These are phyloP conservation scores for Oxystoma pomonae DNA, from an alignment of 2,888 invertebrate species.

Conservation along the genomic window DNA sequence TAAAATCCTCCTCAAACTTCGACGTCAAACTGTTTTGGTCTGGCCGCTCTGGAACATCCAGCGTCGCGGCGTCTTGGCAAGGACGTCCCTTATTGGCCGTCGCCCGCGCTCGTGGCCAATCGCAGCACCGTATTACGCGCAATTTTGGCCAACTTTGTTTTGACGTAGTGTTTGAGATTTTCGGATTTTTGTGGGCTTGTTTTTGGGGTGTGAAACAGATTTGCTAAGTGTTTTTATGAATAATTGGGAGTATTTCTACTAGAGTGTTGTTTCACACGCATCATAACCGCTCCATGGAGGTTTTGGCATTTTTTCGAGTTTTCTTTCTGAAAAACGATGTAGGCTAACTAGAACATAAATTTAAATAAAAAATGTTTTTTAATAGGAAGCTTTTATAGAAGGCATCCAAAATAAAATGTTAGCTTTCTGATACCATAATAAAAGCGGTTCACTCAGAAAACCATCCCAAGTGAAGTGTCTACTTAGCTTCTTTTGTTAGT, in stretches of 20 bases:
- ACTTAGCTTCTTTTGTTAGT: no score
- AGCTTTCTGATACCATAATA: no score
- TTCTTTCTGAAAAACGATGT: no score
- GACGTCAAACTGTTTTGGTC: background rate
- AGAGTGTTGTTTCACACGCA: no score
- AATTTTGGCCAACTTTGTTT: background rate
- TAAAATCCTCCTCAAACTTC: background rate
- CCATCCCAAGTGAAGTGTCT: no score
- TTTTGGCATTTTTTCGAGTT: no score
- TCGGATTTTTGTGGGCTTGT: background rate
- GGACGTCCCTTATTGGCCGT: background rate
- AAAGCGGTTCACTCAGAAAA: no score
- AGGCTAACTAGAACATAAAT: no score
- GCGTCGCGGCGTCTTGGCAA: background rate
- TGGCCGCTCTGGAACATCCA: background rate
- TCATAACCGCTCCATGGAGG: no score
- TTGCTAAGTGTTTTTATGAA: background rate
- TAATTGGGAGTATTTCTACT: background rate
- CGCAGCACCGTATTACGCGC: background rate
- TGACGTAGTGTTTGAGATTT: background rate
- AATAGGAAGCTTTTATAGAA: no score
- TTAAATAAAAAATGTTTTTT: no score
- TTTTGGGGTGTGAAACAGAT: background rate
- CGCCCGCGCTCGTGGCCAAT: background rate
- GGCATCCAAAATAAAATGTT: no score